These are phyloP conservation scores for Ceuthmochares aereus DNA, from an alignment of 2,113 vertebrate genomes.

Conservation along the genomic window DNA sequence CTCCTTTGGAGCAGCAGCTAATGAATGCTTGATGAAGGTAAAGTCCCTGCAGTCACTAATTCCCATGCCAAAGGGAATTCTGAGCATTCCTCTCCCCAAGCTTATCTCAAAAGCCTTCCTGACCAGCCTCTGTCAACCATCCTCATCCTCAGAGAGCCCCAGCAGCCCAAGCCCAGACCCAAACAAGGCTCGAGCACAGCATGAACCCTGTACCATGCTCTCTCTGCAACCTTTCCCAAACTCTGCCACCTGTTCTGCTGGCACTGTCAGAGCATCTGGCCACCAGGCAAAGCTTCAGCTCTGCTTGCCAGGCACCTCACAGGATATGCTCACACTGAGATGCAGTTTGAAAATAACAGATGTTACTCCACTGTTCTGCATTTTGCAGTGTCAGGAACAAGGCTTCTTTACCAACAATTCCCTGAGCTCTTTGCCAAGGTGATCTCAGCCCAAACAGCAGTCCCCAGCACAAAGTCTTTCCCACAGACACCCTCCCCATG, in stretches of 20 bases:
- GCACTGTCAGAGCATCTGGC: neutral
- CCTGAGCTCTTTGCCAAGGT: slow-evolving; percentile 14
- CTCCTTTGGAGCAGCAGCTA: neutral
- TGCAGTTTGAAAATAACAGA: neutral
- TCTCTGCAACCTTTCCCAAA: neutral
- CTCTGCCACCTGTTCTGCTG: slow-evolving; percentile 21
- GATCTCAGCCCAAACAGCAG: neutral
- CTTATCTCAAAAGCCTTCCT: neutral
- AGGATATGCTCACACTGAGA: neutral
- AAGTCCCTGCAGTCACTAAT: neutral
- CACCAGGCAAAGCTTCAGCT: neutral
- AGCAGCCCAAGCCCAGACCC: neutral
- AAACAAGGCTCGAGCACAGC: fast-evolving
- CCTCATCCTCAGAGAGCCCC: neutral
- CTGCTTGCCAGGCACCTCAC: slow-evolving; percentile 7
- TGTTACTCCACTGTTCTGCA: neutral
- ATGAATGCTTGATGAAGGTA: neutral
- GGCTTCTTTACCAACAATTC: neutral
- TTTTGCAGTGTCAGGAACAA: slow-evolving; percentile 25
- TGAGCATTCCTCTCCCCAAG: neutral
- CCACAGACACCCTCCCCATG: neutral
- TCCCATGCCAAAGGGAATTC: neutral
- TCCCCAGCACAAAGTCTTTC: neutral
- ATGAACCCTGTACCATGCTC: neutral
- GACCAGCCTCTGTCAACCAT: neutral